These are phyloP conservation scores for Molorchus minor DNA, from an alignment of 2,888 invertebrate genomes.

Conservation along the genomic window DNA sequence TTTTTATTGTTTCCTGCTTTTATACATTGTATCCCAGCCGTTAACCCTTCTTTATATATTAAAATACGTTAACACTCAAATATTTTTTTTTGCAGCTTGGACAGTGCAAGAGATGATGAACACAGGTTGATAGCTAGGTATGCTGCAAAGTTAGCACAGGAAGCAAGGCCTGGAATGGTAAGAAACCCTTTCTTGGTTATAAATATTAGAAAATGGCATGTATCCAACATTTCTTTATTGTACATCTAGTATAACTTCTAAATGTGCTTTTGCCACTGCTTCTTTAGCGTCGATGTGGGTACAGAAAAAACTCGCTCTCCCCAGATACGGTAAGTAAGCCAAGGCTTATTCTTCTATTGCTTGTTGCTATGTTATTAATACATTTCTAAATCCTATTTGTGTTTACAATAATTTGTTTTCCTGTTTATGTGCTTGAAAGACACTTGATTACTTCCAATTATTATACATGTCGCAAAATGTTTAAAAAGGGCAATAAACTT, in stretches of 20 bases:
- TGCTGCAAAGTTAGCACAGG: constrained; percentile 93
- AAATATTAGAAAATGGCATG: constrained; percentile 35
- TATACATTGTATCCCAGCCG: too few relatives aligned
- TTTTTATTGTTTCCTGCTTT: too few relatives aligned
- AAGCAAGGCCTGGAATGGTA: constrained; percentile 78
- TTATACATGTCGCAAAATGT: too few relatives aligned
- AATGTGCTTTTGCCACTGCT: constrained; percentile 61
- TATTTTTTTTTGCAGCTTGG: constrained; percentile 55
- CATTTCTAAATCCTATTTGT: not conserved
- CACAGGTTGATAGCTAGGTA: constrained; percentile 96
- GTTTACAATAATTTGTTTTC: too few relatives aligned
- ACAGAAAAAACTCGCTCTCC: constrained; percentile 69
- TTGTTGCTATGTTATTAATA: constrained; percentile 16
- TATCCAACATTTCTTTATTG: constrained; percentile 32
- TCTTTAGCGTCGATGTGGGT: constrained; percentile 67
- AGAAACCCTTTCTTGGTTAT: constrained; percentile 19
- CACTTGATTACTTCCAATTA: too few relatives aligned
- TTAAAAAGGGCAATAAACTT: too few relatives aligned
- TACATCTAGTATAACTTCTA: constrained; percentile 48
- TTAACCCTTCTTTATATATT: too few relatives aligned
- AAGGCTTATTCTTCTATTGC: constrained; percentile 26
- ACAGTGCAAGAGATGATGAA: constrained; percentile 80
- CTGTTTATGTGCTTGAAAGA: too few relatives aligned
- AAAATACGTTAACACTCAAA: too few relatives aligned
- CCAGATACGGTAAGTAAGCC: constrained; percentile 69